phyloP scores from a whole-genome alignment of 2,113 vertebrate genomes.

The Rhipidura dahli region DNA sequence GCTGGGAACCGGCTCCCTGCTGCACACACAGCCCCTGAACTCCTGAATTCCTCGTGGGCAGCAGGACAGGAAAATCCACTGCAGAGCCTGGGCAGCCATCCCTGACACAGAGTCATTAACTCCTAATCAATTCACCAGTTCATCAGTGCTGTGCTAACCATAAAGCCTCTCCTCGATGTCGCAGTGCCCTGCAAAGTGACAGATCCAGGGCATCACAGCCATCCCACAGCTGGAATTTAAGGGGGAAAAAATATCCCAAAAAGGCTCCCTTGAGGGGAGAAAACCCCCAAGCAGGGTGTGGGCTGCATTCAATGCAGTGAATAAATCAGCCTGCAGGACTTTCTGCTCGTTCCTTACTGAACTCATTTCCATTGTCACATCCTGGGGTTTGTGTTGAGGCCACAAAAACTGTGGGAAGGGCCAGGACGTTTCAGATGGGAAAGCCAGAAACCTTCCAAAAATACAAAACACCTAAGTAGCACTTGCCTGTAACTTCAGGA shows the following conservation, averaged over 20 bases:
- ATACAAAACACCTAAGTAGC: neutral
- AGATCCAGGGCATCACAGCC: neutral
- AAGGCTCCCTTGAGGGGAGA: neutral
- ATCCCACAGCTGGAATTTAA: neutral
- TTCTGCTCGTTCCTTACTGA: neutral
- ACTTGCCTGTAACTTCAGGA: neutral
- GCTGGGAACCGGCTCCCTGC: neutral
- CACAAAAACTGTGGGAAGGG: neutral
- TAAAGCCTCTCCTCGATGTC: neutral
- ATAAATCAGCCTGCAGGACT: neutral
- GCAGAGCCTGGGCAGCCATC: neutral
- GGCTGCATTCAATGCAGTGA: neutral
- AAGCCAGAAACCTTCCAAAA: neutral
- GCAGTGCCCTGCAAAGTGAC: neutral
- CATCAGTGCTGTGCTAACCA: neutral
- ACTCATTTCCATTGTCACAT: neutral
- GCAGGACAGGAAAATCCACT: neutral
- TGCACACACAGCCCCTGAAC: neutral
- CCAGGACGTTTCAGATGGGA: neutral
- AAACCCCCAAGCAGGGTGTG: fast-evolving
- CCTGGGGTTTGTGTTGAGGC: neutral
- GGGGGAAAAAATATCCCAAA: neutral
- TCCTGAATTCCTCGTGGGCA: neutral
- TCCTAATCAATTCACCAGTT: neutral
- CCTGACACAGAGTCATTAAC: neutral